Conservation (phyloP, 2,888 invertebrate species). For the Acleris laterana region DNA sequence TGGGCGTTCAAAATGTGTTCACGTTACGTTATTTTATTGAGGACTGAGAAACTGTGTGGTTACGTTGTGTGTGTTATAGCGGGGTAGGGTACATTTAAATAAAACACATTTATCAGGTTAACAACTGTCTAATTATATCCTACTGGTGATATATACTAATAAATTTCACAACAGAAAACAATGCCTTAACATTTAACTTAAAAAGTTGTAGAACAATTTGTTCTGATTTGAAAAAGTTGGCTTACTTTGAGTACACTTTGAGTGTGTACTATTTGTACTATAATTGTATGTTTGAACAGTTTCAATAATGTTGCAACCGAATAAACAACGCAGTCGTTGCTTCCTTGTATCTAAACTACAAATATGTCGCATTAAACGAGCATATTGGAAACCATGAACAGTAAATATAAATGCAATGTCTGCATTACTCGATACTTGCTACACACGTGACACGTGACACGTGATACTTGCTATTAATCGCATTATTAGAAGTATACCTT, state of each 20-base stretch:
- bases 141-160: slow-evolving; percentile 30
- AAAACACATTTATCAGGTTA: slow-evolving; percentile 25
- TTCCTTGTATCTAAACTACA: not conserved
- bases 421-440: slow-evolving; percentile 13
- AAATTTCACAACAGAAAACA: slow-evolving; percentile 36
- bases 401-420: slow-evolving; percentile 26
- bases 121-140: slow-evolving; percentile 37
- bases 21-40: too few species aligned
- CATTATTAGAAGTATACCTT: too few species aligned
- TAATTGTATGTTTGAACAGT: slow-evolving; percentile 12
- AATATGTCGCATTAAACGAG: not conserved
- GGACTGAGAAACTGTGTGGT: not conserved
- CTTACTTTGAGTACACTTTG: slow-evolving; percentile 14
- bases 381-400: not conserved
- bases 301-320: slow-evolving; percentile 19
- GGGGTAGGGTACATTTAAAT: slow-evolving; percentile 12
- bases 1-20: too few species aligned
- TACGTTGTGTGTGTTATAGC: not conserved
- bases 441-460: not conserved
- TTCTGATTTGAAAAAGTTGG: slow-evolving; percentile 14
- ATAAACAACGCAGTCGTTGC: slow-evolving; percentile 3
- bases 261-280: slow-evolving; percentile 21
- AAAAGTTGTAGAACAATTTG: slow-evolving; percentile 24
- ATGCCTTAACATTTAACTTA: slow-evolving; percentile 13
- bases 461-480: not conserved